Conservation (phyloP, 2,797 vertebrate genomes). For the Adrianichthys oophorus region DNA sequence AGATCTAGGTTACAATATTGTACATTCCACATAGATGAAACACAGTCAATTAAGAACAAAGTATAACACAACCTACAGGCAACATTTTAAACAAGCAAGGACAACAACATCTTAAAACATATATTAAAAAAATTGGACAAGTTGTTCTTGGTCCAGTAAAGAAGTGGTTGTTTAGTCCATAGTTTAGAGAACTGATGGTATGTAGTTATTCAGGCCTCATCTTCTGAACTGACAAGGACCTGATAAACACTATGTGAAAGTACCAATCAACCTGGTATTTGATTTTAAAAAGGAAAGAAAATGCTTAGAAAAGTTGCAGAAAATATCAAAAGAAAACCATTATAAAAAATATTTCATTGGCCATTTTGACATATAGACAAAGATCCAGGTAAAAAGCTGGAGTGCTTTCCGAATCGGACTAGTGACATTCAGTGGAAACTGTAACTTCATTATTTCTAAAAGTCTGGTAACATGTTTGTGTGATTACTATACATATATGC, state of each 20-base stretch:
- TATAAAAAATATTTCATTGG: constrained; percentile 82
- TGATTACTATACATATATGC: constrained; percentile 32
- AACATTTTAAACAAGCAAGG: constrained; percentile 58
- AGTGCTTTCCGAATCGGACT: constrained; percentile 37
- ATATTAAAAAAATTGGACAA: constrained; percentile 73
- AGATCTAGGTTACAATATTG: constrained; percentile 68
- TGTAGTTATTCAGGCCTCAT: constrained; percentile 11
- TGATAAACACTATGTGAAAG: constrained; percentile 63
- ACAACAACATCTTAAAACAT: constrained; percentile 60
- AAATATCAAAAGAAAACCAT: constrained; percentile 79
- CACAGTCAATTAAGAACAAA: constrained; percentile 61
- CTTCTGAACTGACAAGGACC: constrained; percentile 46
- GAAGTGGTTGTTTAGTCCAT: constrained; percentile 47
- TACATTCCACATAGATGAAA: constrained; percentile 72
- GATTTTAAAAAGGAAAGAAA: constrained; percentile 60
- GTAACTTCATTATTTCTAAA: constrained; percentile 41
- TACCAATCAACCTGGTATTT: constrained; percentile 64
- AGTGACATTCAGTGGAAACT: constrained; percentile 63
- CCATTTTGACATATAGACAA: constrained; percentile 62
- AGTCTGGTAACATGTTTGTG: constrained; percentile 43
- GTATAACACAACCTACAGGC: constrained; percentile 58
- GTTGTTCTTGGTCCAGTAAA: constrained; percentile 74
- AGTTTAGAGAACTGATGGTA: constrained; percentile 35
- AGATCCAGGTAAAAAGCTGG: constrained; percentile 58
- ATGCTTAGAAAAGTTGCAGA: constrained; percentile 79